Base-by-base conservation (phyloP, 1,140 invertebrate genomes). In the Drosophila novamexicana region DNA sequence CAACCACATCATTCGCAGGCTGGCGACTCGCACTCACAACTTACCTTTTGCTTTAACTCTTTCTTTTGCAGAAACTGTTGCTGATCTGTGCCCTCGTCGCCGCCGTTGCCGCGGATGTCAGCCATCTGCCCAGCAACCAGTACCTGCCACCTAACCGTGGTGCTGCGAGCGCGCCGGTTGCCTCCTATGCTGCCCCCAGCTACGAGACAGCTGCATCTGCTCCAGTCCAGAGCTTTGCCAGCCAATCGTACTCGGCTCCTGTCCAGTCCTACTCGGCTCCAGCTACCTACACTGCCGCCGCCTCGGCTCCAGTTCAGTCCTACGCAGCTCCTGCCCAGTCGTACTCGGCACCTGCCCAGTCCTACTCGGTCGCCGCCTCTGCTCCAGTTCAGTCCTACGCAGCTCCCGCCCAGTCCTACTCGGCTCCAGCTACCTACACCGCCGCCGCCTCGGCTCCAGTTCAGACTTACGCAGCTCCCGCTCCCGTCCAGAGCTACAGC, bases 31-130 rank as follows among this genome's bases (percentile, higher is more conserved):
- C 12, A 61, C 49, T 10, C 36, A 56, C 18, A 14, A 54, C 40
- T 29, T 6, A 32, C 7, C 37, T 44, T 32, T 3, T 29, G 7
- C 32, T n/a, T 57, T 16, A 7, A 7, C 10, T 52, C 7, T 22
- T 16, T 1, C 6, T 72, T 6, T 80, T 78, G 9, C 76, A 91
- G 88, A 91, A 91, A 91, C 49, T 91, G 64, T 73, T 91, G 40
- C 73, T 91, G 78, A 76, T 91, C 80, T 88, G 82, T 71, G 88
- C 88, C 58, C 62, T 91, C 39, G 68, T 91, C 36, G 88, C 88
- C 56, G 82, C 59, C 70, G 88, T 81, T 50, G 75, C 83, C 57
- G 88, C 88, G 52, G 88, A 90, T 73, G 88, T 91, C 64, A 91
- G 84, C 76, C 83, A 89, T 59, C 72, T 88, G 84, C 89, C 89